phyloP scores from a whole-genome alignment of 2,113 vertebrate genomes.

The Bothrops jararaca region DNA sequence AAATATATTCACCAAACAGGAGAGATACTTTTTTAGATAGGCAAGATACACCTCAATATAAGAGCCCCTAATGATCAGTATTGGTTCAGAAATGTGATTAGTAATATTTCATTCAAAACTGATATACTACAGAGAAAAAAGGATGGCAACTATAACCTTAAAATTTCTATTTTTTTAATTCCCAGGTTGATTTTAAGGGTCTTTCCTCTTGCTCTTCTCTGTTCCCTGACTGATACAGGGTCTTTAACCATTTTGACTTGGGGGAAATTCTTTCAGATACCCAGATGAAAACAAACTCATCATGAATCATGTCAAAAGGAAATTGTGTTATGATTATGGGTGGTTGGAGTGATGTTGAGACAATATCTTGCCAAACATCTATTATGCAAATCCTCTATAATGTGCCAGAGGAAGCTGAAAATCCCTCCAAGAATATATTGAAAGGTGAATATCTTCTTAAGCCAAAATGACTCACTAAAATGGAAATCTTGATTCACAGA shows the following conservation, averaged over 20 bases:
- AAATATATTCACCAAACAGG: slow-evolving; percentile 42
- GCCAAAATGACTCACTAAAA: not conserved
- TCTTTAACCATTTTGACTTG: not conserved
- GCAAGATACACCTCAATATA: slow-evolving; percentile 19
- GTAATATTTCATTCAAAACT: not conserved
- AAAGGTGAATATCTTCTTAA: not conserved
- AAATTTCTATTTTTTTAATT: not conserved
- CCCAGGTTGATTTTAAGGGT: not conserved
- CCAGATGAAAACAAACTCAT: not conserved
- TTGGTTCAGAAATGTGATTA: not conserved
- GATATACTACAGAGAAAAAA: not conserved
- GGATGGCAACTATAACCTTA: not conserved
- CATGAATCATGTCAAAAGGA: not conserved
- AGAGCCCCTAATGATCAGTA: not conserved
- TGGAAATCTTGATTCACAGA: not conserved
- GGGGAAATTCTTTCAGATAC: not conserved
- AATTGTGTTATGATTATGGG: not conserved
- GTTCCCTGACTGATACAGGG: not conserved
- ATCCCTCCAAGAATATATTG: not conserved
- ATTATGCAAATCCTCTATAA: not conserved
- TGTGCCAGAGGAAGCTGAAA: not conserved
- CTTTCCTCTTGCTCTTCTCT: not conserved
- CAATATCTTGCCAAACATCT: not conserved
- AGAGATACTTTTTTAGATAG: slow-evolving; percentile 19
- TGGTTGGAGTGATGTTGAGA: not conserved